These are phyloP conservation scores for Orbicella faveolata DNA, from an alignment of 64 coral and sea anemone genomes.

Conservation along the genomic window DNA sequence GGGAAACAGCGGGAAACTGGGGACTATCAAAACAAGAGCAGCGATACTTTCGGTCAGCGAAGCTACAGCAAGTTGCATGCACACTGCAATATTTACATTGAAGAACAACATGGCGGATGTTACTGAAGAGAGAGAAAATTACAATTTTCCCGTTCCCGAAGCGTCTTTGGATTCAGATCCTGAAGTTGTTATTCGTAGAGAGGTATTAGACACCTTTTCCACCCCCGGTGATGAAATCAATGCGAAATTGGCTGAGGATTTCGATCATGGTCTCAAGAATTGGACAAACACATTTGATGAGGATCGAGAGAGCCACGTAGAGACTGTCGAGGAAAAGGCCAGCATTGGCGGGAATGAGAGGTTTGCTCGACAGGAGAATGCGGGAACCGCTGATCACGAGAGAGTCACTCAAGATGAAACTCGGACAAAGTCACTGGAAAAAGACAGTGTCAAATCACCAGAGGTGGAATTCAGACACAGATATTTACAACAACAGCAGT, in stretches of 20 bases:
- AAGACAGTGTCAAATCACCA: background rate
- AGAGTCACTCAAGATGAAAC: background rate
- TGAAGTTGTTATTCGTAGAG: constrained; percentile 19
- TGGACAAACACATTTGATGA: background rate
- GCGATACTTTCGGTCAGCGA: background rate
- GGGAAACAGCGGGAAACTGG: constrained; percentile 32
- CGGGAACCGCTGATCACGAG: background rate
- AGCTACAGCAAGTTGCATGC: background rate
- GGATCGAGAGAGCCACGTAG: background rate
- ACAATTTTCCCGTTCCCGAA: background rate
- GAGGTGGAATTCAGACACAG: constrained; percentile 29
- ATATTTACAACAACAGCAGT: background rate
- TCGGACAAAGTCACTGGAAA: background rate
- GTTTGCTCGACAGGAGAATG: background rate
- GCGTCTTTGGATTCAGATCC: background rate
- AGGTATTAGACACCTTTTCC: background rate
- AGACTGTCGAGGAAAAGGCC: background rate
- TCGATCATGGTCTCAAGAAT: background rate
- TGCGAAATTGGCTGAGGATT: background rate
- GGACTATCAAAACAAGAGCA: background rate
- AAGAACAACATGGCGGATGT: constrained; percentile 52
- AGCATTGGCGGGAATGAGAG: background rate
- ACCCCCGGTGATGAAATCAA: background rate
- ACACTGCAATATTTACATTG: background rate
- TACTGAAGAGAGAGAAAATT: background rate